Percentiles rank a stretch among this genome's conserved stretches.
Conservation (phyloP, 2,113 vertebrate genomes). For the Hucho hucho region DNA sequence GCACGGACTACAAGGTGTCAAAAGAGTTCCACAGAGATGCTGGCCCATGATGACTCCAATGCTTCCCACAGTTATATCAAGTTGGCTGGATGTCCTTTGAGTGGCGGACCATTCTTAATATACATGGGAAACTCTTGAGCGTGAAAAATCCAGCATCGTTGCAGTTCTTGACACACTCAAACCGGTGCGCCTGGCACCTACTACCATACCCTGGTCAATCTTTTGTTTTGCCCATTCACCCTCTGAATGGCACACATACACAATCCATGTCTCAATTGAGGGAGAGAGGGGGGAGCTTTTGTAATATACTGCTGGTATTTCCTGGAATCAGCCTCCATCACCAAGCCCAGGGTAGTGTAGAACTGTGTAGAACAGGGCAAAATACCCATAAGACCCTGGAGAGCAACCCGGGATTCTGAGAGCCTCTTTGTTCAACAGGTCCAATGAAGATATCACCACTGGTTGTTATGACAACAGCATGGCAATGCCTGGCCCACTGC, state of each 20-base stretch:
- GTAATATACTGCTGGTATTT: constrained; percentile 7
- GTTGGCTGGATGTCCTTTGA: no score
- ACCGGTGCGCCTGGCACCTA: no score
- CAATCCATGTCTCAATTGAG: background rate
- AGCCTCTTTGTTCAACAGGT: constrained; percentile 40
- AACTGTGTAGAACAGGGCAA: constrained; percentile 2
- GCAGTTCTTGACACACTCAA: no score
- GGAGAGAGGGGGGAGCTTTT: background rate
- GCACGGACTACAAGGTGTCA: background rate
- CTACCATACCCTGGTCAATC: no score
- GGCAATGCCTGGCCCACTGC: constrained; percentile 42
- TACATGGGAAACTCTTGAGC: no score
- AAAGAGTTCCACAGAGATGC: no score
- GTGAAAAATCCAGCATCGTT: no score
- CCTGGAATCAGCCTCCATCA: constrained; percentile 23
- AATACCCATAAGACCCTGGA: constrained; percentile 2
- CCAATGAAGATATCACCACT: constrained; percentile 48
- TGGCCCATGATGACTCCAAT: no score
- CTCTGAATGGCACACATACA: no score
- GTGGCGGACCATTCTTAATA: no score
- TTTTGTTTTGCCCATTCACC: no score
- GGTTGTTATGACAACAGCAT: constrained; percentile 48
- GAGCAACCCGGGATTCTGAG: constrained; percentile 28
- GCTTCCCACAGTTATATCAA: no score
- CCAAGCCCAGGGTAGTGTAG: background rate